Evolutionary conservation across 2,113 vertebrate genomes (phyloP).

Genomic region (Macrotus californicus): DNA sequence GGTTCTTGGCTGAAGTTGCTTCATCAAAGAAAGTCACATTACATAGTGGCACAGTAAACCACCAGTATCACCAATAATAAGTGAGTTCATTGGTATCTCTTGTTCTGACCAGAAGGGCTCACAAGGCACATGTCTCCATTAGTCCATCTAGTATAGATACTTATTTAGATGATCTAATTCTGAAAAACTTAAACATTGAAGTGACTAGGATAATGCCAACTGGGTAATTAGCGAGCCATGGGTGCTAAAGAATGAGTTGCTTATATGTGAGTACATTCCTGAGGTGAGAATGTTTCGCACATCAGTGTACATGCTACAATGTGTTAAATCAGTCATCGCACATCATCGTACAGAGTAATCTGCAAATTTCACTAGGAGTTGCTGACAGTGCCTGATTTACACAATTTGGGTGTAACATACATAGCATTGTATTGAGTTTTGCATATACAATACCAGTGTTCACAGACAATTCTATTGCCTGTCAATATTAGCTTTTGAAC

Average conservation of each 20-base stretch:
- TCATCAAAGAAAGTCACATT: background rate
- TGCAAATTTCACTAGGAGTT: slow-evolving; percentile 17
- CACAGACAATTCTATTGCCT: slow-evolving; percentile 13
- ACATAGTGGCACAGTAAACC: background rate
- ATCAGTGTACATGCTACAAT: slow-evolving; percentile 3
- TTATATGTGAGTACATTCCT: slow-evolving; percentile 17
- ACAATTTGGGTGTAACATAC: background rate
- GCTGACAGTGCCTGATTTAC: background rate
- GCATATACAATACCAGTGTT: background rate
- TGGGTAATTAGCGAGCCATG: background rate
- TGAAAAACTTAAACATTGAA: slow-evolving; percentile 29
- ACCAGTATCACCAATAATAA: background rate
- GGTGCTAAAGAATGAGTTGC: slow-evolving; percentile 3
- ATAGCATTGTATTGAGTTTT: slow-evolving; percentile 37
- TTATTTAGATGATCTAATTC: slow-evolving; percentile 16
- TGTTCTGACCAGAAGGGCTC: background rate
- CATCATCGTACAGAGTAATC: slow-evolving; percentile 1
- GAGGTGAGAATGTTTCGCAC: slow-evolving; percentile 36
- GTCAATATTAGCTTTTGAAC: slow-evolving; percentile 60
- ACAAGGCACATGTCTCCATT: background rate
- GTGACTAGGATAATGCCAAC: background rate
- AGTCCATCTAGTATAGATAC: background rate
- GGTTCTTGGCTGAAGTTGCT: background rate
- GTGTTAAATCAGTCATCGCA: slow-evolving; percentile 15
- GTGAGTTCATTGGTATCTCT: background rate